Conservation (phyloP, 35 echinoderm and acorn worm genomes). For the Heliocidaris tuberculata region DNA sequence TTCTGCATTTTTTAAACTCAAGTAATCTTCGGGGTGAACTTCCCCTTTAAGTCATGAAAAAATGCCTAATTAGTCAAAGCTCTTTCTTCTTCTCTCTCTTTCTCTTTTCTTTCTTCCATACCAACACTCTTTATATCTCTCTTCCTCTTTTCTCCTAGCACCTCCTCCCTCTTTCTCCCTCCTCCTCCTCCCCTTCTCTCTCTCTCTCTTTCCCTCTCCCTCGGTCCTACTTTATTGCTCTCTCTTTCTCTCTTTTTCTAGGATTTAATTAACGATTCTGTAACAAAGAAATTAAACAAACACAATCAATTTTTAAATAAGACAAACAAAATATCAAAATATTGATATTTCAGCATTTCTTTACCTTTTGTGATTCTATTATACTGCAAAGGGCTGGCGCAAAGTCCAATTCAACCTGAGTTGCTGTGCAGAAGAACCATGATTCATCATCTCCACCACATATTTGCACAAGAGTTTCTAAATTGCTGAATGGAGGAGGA, state of each 20-base stretch:
- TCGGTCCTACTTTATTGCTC: not conserved
- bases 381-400: conserved; percentile 35
- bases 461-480: conserved; percentile 24
- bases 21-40: too few relatives aligned
- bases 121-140: too few relatives aligned
- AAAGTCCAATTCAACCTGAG: conserved; percentile 40
- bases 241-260: not conserved
- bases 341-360: not conserved
- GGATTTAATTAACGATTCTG: not conserved
- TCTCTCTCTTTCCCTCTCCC: not conserved
- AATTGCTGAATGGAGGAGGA: not conserved
- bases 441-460: conserved; percentile 17
- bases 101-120: too few relatives aligned
- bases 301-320: not conserved
- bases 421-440: conserved; percentile 34
- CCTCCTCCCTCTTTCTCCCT: too few relatives aligned
- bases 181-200: too few relatives aligned
- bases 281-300: not conserved
- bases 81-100: too few relatives aligned
- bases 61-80: too few relatives aligned
- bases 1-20: too few relatives aligned
- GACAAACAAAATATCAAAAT: not conserved
- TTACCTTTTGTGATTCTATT: conserved; percentile 42
- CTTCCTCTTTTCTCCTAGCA: too few relatives aligned
- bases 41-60: too few relatives aligned